A percentile compares a stretch with the other conserved stretches of the same genome.
Conservation (phyloP, 2,888 invertebrate species). For the Habroteleia sp. region DNA sequence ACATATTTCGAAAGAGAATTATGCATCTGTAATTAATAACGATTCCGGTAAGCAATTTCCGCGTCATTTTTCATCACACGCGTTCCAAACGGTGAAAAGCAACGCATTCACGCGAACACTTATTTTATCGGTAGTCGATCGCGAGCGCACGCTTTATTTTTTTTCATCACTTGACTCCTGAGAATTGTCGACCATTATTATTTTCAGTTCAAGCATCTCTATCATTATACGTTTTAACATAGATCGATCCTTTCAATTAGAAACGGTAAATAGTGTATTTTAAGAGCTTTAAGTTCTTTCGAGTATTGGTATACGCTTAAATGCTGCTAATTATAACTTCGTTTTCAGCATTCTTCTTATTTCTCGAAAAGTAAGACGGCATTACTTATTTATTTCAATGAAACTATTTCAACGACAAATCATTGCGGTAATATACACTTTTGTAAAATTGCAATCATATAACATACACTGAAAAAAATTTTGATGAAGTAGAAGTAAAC, state of each 20-base stretch:
- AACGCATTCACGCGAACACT: slow-evolving; percentile 33
- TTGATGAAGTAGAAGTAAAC: too few species aligned
- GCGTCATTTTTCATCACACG: slow-evolving; percentile 40
- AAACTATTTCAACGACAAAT: too few species aligned
- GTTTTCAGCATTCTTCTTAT: not conserved
- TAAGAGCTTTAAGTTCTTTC: slow-evolving; percentile 13
- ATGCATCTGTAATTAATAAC: slow-evolving; percentile 52
- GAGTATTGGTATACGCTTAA: slow-evolving; percentile 15
- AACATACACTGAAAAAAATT: too few species aligned
- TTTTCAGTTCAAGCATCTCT: slow-evolving; percentile 30
- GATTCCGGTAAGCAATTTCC: slow-evolving; percentile 46
- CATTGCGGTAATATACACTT: too few species aligned
- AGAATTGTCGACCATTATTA: slow-evolving; percentile 51
- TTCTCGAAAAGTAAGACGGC: too few species aligned
- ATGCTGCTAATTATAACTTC: slow-evolving; percentile 17
- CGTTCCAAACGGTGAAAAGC: slow-evolving; percentile 13
- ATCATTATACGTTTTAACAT: slow-evolving; percentile 40
- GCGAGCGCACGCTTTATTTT: slow-evolving; percentile 31
- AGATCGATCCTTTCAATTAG: slow-evolving; percentile 42
- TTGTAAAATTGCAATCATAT: too few species aligned
- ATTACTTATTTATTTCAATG: too few species aligned
- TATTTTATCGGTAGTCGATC: slow-evolving; percentile 39
- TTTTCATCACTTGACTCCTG: slow-evolving; percentile 33
- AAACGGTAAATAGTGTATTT: slow-evolving; percentile 40
- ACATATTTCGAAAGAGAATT: slow-evolving; percentile 36